Evolutionary conservation across 2,888 invertebrate species (phyloP).

Genomic region (Octonoba sinensis): DNA sequence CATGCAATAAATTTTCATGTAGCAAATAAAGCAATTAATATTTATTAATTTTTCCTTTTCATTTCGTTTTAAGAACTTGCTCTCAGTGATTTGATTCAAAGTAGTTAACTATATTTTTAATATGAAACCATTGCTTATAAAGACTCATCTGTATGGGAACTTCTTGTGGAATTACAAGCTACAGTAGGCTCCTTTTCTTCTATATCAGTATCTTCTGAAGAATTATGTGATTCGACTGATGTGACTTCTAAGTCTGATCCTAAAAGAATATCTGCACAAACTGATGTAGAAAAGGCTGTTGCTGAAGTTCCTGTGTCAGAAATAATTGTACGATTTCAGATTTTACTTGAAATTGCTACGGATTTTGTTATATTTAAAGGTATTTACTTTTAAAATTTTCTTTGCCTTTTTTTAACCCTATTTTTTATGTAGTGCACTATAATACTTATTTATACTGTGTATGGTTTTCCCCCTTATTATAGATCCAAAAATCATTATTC

Average conservation of each 20-base stretch:
- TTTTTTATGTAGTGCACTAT: background rate
- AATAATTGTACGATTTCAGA: slow-evolving; percentile 55
- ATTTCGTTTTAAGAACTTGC: too few species aligned
- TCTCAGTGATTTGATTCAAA: too few species aligned
- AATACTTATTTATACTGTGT: background rate
- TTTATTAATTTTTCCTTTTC: too few species aligned
- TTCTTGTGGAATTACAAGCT: slow-evolving; percentile 47
- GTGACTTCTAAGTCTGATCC: background rate
- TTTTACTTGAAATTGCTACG: slow-evolving; percentile 49
- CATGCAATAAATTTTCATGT: too few species aligned
- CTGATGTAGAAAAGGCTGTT: slow-evolving; percentile 11
- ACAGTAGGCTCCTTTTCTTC: slow-evolving; percentile 50
- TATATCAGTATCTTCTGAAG: slow-evolving; percentile 26
- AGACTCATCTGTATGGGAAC: slow-evolving; percentile 45
- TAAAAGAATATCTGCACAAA: background rate
- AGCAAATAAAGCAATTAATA: too few species aligned
- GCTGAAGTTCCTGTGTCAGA: slow-evolving; percentile 41
- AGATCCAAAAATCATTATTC: slow-evolving; percentile 42
- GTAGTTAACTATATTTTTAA: too few species aligned
- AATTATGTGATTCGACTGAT: background rate
- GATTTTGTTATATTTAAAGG: slow-evolving; percentile 65
- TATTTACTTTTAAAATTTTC: slow-evolving; percentile 19
- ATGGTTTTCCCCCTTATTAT: background rate
- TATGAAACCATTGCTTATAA: too few species aligned
- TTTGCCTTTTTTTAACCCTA: background rate